phyloP scores from a whole-genome alignment of 2,888 invertebrate species.

The Cryptocheilus praepositus region DNA sequence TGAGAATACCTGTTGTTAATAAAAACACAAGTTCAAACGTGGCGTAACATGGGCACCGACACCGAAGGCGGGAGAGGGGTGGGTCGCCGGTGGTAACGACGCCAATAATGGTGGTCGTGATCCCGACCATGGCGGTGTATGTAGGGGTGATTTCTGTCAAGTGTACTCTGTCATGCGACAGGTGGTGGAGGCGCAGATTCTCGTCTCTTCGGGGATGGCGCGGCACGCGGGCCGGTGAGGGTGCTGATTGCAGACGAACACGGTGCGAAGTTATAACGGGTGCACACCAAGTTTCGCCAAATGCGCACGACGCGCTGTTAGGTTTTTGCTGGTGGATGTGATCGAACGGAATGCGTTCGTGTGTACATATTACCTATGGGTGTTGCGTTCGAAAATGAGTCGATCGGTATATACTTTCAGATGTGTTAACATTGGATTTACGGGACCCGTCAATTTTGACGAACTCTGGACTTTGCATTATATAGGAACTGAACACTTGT shows the following conservation, averaged over 20 bases:
- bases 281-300: background rate
- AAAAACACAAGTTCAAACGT: constrained; percentile 58
- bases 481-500: too few species aligned
- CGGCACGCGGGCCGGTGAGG: constrained; percentile 20
- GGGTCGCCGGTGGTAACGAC: background rate
- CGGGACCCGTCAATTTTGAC: too few species aligned
- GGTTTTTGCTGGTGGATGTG: too few species aligned
- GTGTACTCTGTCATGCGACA: constrained; percentile 61
- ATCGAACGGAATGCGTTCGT: too few species aligned
- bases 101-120: too few species aligned
- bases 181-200: constrained; percentile 42
- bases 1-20: constrained; percentile 60
- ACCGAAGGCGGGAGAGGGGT: background rate
- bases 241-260: constrained; percentile 7
- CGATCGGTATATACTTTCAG: too few species aligned
- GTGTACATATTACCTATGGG: too few species aligned
- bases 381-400: too few species aligned
- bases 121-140: constrained; percentile 14
- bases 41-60: constrained; percentile 8
- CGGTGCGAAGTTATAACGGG: constrained; percentile 12
- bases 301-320: too few species aligned
- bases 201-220: constrained; percentile 31
- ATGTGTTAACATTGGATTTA: too few species aligned
- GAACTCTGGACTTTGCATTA: too few species aligned
- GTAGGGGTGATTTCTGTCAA: constrained; percentile 48